A percentile compares a stretch with the other conserved stretches of the same genome.
Evolutionary conservation across 2,888 invertebrate genomes (phyloP).

Genomic region (Dinocampus coccinellae): DNA sequence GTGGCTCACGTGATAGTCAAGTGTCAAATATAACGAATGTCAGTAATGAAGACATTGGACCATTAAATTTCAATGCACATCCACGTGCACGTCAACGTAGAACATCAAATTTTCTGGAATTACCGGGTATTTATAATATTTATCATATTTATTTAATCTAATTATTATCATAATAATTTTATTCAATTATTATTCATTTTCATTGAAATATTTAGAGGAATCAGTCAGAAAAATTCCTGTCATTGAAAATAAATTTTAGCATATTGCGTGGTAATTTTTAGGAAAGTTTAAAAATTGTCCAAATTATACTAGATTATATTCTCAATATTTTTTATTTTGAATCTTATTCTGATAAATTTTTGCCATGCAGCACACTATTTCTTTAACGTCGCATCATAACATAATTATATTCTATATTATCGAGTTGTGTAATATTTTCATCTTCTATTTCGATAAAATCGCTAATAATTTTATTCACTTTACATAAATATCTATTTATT

Average conservation of each 20-base stretch:
- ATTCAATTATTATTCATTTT: not conserved
- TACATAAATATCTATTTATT: no score
- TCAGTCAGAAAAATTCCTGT: no score
- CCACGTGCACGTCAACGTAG: slow-evolving; percentile 83
- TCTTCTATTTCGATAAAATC: no score
- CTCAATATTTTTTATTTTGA: no score
- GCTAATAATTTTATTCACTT: no score
- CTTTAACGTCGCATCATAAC: not conserved
- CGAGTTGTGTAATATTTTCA: not conserved
- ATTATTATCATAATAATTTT: not conserved
- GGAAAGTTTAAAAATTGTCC: no score
- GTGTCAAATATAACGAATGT: slow-evolving; percentile 79
- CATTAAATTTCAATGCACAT: slow-evolving; percentile 83
- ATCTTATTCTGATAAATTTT: no score
- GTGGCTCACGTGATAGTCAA: slow-evolving; percentile 84
- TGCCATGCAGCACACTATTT: no score
- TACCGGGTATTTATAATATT: slow-evolving; percentile 77
- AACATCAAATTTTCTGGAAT: slow-evolving; percentile 88
- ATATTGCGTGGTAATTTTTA: no score
- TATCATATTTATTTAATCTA: not conserved
- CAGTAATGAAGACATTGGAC: slow-evolving; percentile 85
- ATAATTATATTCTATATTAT: not conserved
- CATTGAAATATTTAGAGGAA: no score
- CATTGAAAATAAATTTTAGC: no score
- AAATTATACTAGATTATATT: no score